Evolutionary conservation across 2,113 vertebrate genomes (phyloP).

Genomic region (Bubo blakistoni): DNA sequence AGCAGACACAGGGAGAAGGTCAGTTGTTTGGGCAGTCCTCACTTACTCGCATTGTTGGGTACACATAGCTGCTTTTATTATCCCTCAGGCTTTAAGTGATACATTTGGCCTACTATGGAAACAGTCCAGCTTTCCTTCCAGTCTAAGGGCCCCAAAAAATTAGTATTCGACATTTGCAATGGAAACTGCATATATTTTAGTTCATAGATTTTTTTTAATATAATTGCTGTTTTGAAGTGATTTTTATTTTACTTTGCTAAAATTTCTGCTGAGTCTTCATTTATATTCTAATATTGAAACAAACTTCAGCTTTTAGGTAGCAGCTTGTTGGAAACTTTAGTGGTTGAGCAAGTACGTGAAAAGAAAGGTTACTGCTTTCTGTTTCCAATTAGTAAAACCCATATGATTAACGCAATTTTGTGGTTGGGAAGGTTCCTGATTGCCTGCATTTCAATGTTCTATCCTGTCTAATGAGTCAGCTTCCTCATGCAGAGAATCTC

Average conservation of each 20-base stretch:
- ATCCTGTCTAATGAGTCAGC: neutral
- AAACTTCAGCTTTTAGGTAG: neutral
- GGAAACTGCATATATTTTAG: rapidly evolving
- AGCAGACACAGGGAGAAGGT: neutral
- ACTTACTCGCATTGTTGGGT: neutral
- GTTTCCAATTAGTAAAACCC: neutral
- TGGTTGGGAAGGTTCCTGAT: neutral
- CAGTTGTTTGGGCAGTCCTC: neutral
- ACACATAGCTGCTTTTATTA: neutral
- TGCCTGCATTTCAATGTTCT: neutral
- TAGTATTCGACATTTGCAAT: neutral
- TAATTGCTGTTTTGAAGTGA: neutral
- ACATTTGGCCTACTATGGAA: neutral
- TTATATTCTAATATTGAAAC: neutral
- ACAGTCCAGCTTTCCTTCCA: neutral
- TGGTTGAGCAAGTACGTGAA: neutral
- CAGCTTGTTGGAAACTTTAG: neutral
- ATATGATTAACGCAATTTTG: neutral
- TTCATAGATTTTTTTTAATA: rapidly evolving
- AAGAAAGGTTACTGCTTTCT: neutral
- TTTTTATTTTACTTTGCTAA: neutral
- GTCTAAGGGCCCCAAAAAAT: neutral
- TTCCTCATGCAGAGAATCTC: neutral
- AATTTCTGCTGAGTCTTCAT: neutral
- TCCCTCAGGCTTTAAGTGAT: neutral